phyloP scores from a whole-genome alignment of 1,140 invertebrate genomes.

The Lepidotrigona ventralis region DNA sequence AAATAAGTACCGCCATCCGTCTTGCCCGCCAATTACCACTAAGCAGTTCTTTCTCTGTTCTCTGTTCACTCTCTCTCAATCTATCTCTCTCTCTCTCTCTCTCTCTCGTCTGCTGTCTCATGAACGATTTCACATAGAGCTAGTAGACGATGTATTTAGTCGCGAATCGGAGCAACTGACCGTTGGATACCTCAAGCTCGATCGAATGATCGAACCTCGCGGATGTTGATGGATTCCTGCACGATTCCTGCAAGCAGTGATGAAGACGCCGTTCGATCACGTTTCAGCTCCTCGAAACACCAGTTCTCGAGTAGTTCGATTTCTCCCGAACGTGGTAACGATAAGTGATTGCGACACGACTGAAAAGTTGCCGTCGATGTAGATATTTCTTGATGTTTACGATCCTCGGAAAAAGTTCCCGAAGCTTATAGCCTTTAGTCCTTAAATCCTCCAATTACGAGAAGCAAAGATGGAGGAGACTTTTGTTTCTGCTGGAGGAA shows the following conservation, averaged over 20 bases:
- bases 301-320: not conserved
- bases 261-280: slow-evolving; percentile 45
- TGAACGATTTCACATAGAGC: slow-evolving; percentile 32
- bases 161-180: slow-evolving; percentile 3
- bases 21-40: slow-evolving; percentile 77
- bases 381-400: not conserved
- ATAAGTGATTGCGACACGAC: not conserved
- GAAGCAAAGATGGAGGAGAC: not conserved
- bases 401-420: not conserved
- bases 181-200: slow-evolving; percentile 1
- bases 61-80: not conserved
- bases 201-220: not conserved
- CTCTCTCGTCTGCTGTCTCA: not conserved
- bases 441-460: slow-evolving; percentile 5
- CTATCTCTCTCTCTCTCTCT: not conserved
- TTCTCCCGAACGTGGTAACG: not conserved
- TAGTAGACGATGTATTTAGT: slow-evolving; percentile 8
- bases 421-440: not conserved
- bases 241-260: slow-evolving; percentile 36
- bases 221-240: slow-evolving; percentile 44
- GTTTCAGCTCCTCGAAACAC: not conserved
- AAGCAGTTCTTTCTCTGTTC: slow-evolving; percentile 53
- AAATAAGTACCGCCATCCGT: slow-evolving; percentile 78
- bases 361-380: not conserved
- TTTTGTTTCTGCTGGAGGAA: not conserved